A percentile compares a stretch with the other conserved stretches of the same genome.
These are phyloP conservation scores for Hippocampus mohnikei DNA, from an alignment of 2,113 vertebrate species.

Conservation along the genomic window DNA sequence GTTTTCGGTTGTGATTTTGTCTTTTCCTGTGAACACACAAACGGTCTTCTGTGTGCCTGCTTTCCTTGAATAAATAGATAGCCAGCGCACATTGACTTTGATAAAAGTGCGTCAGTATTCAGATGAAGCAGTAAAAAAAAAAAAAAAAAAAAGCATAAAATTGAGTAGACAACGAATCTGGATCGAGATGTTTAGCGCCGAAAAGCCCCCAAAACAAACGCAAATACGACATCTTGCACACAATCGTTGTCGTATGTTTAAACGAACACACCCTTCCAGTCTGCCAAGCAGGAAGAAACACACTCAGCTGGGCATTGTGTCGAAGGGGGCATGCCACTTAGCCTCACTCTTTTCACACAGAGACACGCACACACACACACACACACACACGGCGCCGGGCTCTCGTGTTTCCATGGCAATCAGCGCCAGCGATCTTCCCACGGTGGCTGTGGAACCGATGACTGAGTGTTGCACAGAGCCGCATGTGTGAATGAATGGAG, in stretches of 20 bases:
- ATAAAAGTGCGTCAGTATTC: background rate
- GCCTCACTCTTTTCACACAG: slow-evolving; percentile 37
- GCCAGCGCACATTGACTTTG: background rate
- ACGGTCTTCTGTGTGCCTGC: background rate
- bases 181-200: background rate
- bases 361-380: slow-evolving; percentile 10
- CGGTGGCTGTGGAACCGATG: slow-evolving; percentile 59
- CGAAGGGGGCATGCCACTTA: slow-evolving; percentile 58
- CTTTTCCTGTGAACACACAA: background rate
- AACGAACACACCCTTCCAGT: slow-evolving; percentile 64
- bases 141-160: background rate
- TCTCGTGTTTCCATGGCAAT: slow-evolving; percentile 69
- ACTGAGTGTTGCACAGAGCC: slow-evolving; percentile 28
- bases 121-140: slow-evolving; percentile 8
- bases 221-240: slow-evolving; percentile 31
- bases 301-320: slow-evolving; percentile 68
- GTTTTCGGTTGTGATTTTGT: no score
- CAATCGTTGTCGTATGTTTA: slow-evolving; percentile 54
- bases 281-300: slow-evolving; percentile 67
- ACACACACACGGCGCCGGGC: slow-evolving; percentile 61
- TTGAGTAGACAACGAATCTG: background rate
- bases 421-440: slow-evolving; percentile 68
- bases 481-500: slow-evolving; percentile 15
- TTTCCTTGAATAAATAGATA: background rate
- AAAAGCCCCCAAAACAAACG: background rate